Percentiles rank a stretch among this genome's conserved stretches.
Evolutionary conservation across 37 sponge, comb jelly and placozoan genomes (phyloP).

Genomic region (Dysidea cf. avara): DNA sequence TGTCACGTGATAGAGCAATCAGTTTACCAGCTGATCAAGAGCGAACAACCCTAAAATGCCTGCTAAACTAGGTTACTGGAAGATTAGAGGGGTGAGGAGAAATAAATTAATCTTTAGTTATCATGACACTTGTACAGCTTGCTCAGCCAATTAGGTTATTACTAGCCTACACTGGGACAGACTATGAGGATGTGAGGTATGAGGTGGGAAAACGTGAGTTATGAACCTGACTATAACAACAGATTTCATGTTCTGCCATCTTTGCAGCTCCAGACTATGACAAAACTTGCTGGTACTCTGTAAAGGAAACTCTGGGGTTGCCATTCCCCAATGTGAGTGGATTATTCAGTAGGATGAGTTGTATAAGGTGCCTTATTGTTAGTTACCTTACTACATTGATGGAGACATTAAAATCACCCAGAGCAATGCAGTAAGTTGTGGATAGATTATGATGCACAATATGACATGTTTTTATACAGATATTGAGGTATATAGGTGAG

Average conservation of each 20-base stretch:
- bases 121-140: conserved; percentile 47
- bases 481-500: conserved; percentile 52
- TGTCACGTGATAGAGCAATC: no score
- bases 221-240: no score
- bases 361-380: no score
- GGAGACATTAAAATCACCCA: conserved; percentile 85
- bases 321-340: conserved; percentile 77
- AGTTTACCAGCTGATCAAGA: no score
- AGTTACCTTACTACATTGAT: conserved; percentile 91
- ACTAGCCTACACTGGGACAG: conserved; percentile 76
- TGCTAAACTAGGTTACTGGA: conserved; percentile 83
- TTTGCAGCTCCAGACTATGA: conserved; percentile 56
- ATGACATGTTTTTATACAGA: conserved; percentile 40
- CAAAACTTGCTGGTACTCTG: conserved; percentile 51
- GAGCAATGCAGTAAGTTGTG: conserved; percentile 78
- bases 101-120: no score
- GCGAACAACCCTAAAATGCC: no score
- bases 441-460: no score
- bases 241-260: no score
- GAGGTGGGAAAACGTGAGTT: conserved; percentile 11
- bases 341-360: not conserved
- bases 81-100: conserved; percentile 79
- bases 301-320: conserved; percentile 74
- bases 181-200: conserved; percentile 73
- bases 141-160: conserved; percentile 82